These are phyloP conservation scores for Leucophenga varia DNA, from an alignment of 1,140 invertebrate species.

Conservation along the genomic window DNA sequence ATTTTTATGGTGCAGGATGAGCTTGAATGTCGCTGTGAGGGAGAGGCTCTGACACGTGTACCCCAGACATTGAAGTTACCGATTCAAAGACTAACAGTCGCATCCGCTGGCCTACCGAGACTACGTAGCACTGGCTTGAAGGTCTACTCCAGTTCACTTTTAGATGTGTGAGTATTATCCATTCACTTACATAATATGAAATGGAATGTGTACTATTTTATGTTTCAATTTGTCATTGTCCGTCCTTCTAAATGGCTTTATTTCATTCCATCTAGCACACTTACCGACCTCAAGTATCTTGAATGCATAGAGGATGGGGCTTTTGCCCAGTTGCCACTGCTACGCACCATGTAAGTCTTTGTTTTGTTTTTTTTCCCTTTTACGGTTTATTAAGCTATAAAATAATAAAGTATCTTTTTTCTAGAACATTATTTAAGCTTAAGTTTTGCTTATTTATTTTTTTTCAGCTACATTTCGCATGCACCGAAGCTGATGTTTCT, in stretches of 20 bases:
- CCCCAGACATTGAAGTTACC: conserved; percentile 45
- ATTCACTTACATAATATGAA: no score
- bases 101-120: conserved; percentile 42
- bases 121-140: conserved; percentile 43
- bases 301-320: conserved; percentile 57
- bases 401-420: neutral
- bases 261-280: conserved; percentile 38
- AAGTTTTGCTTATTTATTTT: conserved; percentile 10
- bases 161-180: conserved; percentile 44
- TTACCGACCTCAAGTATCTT: conserved; percentile 56
- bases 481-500: conserved; percentile 58
- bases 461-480: conserved; percentile 59
- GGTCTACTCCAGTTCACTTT: conserved; percentile 37
- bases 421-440: no score
- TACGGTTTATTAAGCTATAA: no score
- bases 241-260: neutral
- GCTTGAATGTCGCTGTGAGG: conserved; percentile 44
- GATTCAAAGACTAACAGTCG: conserved; percentile 45
- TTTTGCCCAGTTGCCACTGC: conserved; percentile 55
- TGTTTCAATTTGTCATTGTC: neutral
- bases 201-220: no score
- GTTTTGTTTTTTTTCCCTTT: no score
- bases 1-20: conserved; percentile 28
- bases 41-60: conserved; percentile 35
- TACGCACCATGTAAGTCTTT: conserved; percentile 60